Conservation (phyloP, 2,888 invertebrate species). For the Troides aeacus region DNA sequence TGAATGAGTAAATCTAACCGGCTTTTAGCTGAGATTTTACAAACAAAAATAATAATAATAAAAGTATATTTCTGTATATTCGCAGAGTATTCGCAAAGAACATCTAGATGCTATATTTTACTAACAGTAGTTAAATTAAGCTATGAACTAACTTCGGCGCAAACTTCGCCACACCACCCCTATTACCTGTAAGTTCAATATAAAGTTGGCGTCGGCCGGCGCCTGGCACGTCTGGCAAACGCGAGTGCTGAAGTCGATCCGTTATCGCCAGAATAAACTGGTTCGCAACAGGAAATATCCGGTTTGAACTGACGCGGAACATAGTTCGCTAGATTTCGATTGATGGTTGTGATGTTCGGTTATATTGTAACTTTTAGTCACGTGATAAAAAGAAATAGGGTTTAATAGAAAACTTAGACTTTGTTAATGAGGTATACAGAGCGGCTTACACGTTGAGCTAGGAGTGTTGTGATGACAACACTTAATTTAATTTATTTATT, state of each 20-base stretch:
- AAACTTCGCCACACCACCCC: slow-evolving; percentile 24
- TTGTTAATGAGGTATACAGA: too few relatives aligned
- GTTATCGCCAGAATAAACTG: slow-evolving; percentile 37
- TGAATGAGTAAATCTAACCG: too few relatives aligned
- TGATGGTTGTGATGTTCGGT: neutral
- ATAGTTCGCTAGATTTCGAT: neutral
- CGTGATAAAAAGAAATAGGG: neutral
- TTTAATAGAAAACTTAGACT: neutral
- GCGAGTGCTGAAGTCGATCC: slow-evolving; percentile 30
- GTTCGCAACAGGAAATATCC: slow-evolving; percentile 33
- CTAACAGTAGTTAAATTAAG: neutral
- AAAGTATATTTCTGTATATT: too few relatives aligned
- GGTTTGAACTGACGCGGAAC: slow-evolving; percentile 3
- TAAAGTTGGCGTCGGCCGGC: slow-evolving; percentile 44
- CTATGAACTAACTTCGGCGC: neutral
- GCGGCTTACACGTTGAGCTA: too few relatives aligned
- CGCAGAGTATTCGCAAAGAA: too few relatives aligned
- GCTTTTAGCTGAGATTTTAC: too few relatives aligned
- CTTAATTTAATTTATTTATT: too few relatives aligned
- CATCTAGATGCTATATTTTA: too few relatives aligned
- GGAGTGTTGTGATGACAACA: too few relatives aligned
- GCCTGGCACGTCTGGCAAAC: slow-evolving; percentile 50
- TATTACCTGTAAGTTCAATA: slow-evolving; percentile 53
- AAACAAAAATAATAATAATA: too few relatives aligned
- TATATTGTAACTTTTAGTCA: neutral